Evolutionary conservation across 2,113 vertebrate species (phyloP), one percentile per base, ranked within the genome.

Genomic region (Ia io): DNA sequence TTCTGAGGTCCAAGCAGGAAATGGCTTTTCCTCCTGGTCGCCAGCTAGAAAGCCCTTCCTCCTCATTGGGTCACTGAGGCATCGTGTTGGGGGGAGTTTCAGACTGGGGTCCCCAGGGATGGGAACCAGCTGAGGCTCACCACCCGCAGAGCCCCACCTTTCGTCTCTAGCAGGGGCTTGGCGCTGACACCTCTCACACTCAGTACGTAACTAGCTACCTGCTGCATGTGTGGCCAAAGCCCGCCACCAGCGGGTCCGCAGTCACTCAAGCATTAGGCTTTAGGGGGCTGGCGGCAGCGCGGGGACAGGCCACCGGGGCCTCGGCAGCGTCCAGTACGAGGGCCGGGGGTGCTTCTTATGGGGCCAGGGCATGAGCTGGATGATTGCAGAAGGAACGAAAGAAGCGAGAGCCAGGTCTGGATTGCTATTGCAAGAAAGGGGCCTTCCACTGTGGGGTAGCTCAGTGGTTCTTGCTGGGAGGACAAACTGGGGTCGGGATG

Each of bases 21-120:
- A 5, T 9, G 30, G 37, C 40, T 12, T 56, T 56, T 9, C 42
- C 42, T 53, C 67, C 42, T 67, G 2, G 22, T 3, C 40, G 44
- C 47, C 35, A 47, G 9, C 25, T 32, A 0, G 9, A 6, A 28
- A 84, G 18, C 40, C 37, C 23, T n/a, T 12, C 49, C 32, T 20
- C 65, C 42, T 8, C 4, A 4, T 0, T 1, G 12, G 37, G 23
- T 23, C 5, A 1, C 14, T 2, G 71, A 56, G 22, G 23, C 32
- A 2, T 61, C 6, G 0, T 14, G 4, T 2, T 9, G 13, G 12
- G 14, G 4, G 6, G 2, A 12, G 18, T 8, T 51, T 67, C 12
- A 9, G 11, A 9, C 18, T 0, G 5, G 90, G 42, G 25, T 51
- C n/a, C 53, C 40, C 2, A 14, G 63, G 37, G 11, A 51, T 67